Percentiles rank a stretch among this genome's conserved stretches.
Conservation (phyloP, 2,888 invertebrate species). For the Drosophila ezoana region DNA sequence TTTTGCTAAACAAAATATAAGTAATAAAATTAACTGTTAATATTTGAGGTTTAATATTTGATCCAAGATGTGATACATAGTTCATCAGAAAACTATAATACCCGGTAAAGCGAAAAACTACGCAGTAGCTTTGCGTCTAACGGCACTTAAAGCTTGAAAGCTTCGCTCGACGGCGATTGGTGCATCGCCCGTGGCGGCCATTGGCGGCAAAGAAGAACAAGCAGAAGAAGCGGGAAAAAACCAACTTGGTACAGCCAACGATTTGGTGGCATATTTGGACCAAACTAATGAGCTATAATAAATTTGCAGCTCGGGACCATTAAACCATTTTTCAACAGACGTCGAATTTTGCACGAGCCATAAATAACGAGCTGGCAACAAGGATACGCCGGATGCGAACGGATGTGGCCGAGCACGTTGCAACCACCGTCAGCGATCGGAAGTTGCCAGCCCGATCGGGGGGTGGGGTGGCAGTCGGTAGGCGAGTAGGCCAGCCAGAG, state of each 20-base stretch:
- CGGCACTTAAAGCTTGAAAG: conserved; percentile 21
- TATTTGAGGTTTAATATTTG: too few relatives aligned
- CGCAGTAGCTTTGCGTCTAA: conserved; percentile 5
- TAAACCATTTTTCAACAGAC: conserved; percentile 76
- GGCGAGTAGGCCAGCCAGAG: conserved; percentile 2
- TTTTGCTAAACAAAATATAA: too few relatives aligned
- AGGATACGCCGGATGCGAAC: conserved; percentile 42
- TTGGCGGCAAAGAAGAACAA: conserved; percentile 1
- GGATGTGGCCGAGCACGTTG: conserved; percentile 73
- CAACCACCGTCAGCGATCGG: conserved; percentile 54
- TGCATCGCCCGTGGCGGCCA: conserved; percentile 5
- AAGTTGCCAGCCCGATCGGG: conserved; percentile 38
- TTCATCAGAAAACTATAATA: neutral
- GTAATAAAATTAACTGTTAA: too few relatives aligned
- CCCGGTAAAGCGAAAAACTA: too few relatives aligned
- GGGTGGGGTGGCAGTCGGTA: neutral
- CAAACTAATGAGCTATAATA: conserved; percentile 73
- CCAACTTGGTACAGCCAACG: conserved; percentile 40
- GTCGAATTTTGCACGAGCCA: conserved; percentile 78
- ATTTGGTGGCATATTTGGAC: conserved; percentile 49
- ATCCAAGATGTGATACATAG: neutral
- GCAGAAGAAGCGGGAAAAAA: too few relatives aligned
- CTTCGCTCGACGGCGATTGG: conserved; percentile 11
- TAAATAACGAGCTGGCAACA: conserved; percentile 65
- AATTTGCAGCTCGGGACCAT: conserved; percentile 68